Conservation (phyloP, 2,888 invertebrate genomes). For the Frankliniella fusca region DNA sequence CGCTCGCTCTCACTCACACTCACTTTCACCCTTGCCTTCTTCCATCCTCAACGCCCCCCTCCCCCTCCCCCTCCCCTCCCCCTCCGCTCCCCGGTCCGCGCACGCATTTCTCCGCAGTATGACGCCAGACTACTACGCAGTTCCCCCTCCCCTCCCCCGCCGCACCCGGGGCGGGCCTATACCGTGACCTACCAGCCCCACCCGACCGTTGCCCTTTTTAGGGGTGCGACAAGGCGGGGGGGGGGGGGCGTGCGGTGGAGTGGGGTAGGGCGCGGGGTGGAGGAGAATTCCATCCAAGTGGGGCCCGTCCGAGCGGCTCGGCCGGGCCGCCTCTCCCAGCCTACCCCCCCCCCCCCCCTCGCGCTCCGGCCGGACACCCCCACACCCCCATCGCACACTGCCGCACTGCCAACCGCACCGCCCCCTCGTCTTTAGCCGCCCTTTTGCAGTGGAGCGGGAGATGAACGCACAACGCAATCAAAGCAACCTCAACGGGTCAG, state of each 20-base stretch:
- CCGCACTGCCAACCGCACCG: neutral
- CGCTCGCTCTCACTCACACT: no score
- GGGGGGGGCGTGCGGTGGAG: no score
- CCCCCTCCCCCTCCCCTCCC: no score
- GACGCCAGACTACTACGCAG: conserved; percentile 19
- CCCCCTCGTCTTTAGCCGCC: neutral
- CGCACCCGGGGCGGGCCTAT: neutral
- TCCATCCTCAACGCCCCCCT: no score
- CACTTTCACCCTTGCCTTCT: no score
- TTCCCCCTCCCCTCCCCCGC: neutral
- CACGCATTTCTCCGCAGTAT: conserved; percentile 14
- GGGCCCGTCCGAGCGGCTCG: neutral
- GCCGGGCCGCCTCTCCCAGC: neutral
- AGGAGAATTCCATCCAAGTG: neutral
- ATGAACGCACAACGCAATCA: no score
- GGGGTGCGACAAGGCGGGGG: no score
- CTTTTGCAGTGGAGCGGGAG: no score
- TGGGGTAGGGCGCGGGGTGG: no score
- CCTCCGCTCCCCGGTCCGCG: no score
- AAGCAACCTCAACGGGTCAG: no score
- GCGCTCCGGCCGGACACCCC: neutral
- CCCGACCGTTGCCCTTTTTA: neutral
- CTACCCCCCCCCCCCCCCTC: neutral
- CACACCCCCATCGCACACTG: neutral
- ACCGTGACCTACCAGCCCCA: conserved; percentile 16